phyloP scores from a whole-genome alignment of 2,888 invertebrate genomes.

The Apotomis turbidana region DNA sequence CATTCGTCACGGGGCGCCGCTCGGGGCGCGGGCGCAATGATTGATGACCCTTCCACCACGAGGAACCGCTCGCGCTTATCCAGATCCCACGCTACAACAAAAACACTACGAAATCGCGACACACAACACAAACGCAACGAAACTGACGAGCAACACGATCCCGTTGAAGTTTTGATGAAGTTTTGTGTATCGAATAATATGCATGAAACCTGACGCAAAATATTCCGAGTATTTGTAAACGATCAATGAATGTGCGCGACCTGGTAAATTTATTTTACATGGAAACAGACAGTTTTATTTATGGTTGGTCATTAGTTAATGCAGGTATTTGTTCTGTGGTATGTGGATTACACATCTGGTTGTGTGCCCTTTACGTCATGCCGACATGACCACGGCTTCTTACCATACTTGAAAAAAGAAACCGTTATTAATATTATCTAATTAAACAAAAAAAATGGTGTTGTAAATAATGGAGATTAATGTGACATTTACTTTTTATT shows the following conservation, averaged over 20 bases:
- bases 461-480: no score
- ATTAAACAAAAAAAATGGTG: slow-evolving; percentile 1
- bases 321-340: slow-evolving; percentile 33
- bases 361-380: slow-evolving; percentile 31
- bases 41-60: slow-evolving; percentile 66
- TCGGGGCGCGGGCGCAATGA: slow-evolving; percentile 58
- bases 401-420: background rate
- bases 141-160: slow-evolving; percentile 1
- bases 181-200: slow-evolving; percentile 2
- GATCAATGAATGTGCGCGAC: slow-evolving; percentile 25
- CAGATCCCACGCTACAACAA: slow-evolving; percentile 19
- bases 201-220: slow-evolving; percentile 11
- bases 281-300: slow-evolving; percentile 28
- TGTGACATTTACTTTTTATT: no score
- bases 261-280: slow-evolving; percentile 30
- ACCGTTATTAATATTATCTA: background rate
- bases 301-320: slow-evolving; percentile 34
- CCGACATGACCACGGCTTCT: slow-evolving; percentile 11
- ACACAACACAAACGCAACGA: background rate
- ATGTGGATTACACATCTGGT: slow-evolving; percentile 29
- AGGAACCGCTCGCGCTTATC: slow-evolving; percentile 33
- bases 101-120: slow-evolving; percentile 22
- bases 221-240: slow-evolving; percentile 28
- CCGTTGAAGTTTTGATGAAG: slow-evolving; percentile 4
- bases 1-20: slow-evolving; percentile 80